phyloP scores from a whole-genome alignment of 2,888 invertebrate genomes.

The Chymomyza amoena region DNA sequence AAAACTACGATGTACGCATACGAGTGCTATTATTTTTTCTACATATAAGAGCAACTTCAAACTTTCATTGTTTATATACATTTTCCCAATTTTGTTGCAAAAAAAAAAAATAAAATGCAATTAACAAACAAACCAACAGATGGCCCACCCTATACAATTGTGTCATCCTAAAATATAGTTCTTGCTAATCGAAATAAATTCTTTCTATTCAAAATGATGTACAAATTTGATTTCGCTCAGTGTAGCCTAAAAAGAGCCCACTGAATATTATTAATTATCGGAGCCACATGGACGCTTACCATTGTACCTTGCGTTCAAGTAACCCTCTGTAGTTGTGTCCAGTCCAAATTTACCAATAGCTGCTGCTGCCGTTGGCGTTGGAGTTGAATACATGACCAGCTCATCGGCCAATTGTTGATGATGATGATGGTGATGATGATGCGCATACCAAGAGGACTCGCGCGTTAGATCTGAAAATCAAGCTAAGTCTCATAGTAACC shows the following conservation, averaged over 20 bases:
- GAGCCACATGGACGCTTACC: slow-evolving; percentile 71
- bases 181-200: too few species aligned
- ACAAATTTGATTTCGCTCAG: background rate
- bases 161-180: too few species aligned
- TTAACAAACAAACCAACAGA: too few species aligned
- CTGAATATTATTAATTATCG: background rate
- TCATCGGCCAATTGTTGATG: slow-evolving; percentile 75
- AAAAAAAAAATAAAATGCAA: too few species aligned
- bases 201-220: too few species aligned
- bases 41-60: too few species aligned
- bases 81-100: too few species aligned
- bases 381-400: slow-evolving; percentile 73
- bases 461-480: slow-evolving; percentile 60
- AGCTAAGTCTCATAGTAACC: background rate
- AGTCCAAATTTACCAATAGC: slow-evolving; percentile 76
- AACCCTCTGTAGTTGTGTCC: slow-evolving; percentile 76
- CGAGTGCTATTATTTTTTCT: too few species aligned
- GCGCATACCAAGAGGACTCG: slow-evolving; percentile 72
- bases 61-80: too few species aligned
- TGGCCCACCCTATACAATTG: too few species aligned
- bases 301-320: slow-evolving; percentile 78
- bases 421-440: slow-evolving; percentile 71
- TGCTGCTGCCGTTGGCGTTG: slow-evolving; percentile 60
- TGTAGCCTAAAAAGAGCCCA: background rate
- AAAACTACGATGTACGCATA: too few species aligned